Evolutionary conservation across 2,113 vertebrate species (phyloP), one percentile per base, ranked within the genome.

Genomic region (Panthera tigris): DNA sequence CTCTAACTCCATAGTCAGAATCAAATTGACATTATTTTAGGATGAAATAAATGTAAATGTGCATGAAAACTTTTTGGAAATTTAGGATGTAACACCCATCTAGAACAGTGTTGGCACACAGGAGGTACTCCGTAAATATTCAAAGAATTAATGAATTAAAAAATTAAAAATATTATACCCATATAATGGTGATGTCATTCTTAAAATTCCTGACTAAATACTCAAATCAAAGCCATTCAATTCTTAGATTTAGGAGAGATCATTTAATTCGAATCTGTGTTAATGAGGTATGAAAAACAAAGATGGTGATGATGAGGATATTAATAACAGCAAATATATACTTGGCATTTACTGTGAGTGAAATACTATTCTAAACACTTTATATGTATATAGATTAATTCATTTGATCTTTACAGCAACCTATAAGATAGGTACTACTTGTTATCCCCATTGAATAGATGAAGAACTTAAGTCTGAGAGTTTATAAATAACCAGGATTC

Each of bases 311-410:
- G 12, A 85, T 82, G 65, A 91, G 73, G 39, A 39, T 92, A 57
- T 86, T 85, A 73, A 27, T 83, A 91, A 91, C 48, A 89, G 52
- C 9, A 29, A 55, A 39, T 45, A 86, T 45, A 86, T 78, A 50
- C 25, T 39, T 50, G 7, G 14, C 81, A 21, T 27, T 97, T 88
- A 65, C 25, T 76, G 5, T 84, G 1, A 91, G 7, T 50, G 57
- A 89, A 89, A 78, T 52, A 66, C 79, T 81, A 31, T 85, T 95
- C 68, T 87, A 50, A 96, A 94, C n/a, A 48, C 39, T 71, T 87
- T 73, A 80, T 78, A 57, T 73, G 52, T 83, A 50, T 9, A 4
- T 73, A 33, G 61, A 73, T 86, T 63, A 89, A 69, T 63, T 85
- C 50, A n/a, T 79, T 74, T 69, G 61, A 41, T 82, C 78, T 92